Conservation (phyloP, 2,888 invertebrate genomes). For the Crematogaster levior region DNA sequence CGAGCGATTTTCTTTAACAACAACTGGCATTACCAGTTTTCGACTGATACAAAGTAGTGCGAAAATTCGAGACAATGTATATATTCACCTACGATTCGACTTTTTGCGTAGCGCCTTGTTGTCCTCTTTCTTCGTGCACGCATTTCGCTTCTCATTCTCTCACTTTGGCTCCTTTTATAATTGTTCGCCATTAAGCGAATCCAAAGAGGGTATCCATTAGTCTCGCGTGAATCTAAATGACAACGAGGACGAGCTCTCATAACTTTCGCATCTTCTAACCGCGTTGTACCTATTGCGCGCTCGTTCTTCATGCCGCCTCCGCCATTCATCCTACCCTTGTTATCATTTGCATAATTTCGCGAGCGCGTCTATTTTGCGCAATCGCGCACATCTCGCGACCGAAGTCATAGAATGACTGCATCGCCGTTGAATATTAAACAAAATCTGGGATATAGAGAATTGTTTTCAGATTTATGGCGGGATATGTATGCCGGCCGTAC, state of each 20-base stretch:
- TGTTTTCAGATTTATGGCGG: constrained; percentile 56
- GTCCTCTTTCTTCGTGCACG: constrained; percentile 28
- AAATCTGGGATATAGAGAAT: constrained; percentile 55
- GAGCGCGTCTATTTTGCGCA: constrained; percentile 31
- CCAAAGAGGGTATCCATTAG: constrained; percentile 53
- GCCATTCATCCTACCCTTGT: constrained; percentile 36
- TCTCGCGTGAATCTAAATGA: constrained; percentile 34
- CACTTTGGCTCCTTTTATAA: constrained; percentile 69
- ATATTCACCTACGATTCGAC: constrained; percentile 65
- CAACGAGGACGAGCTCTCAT: constrained; percentile 59
- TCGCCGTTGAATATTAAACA: constrained; percentile 31
- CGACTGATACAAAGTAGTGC: constrained; percentile 36
- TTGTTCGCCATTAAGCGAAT: constrained; percentile 75
- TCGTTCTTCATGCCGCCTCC: constrained; percentile 20
- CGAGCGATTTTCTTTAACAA: constrained; percentile 30
- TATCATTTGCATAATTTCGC: constrained; percentile 65
- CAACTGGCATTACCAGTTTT: constrained; percentile 50
- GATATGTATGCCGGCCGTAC: neutral
- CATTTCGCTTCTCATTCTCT: constrained; percentile 54
- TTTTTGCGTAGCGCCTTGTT: constrained; percentile 53
- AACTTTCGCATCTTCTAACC: constrained; percentile 67
- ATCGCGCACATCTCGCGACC: constrained; percentile 25
- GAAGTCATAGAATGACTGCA: constrained; percentile 19
- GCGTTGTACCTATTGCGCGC: constrained; percentile 27
- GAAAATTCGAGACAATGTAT: constrained; percentile 64